phyloP scores from a whole-genome alignment of 1,140 invertebrate species.

The Drosophila parvula region DNA sequence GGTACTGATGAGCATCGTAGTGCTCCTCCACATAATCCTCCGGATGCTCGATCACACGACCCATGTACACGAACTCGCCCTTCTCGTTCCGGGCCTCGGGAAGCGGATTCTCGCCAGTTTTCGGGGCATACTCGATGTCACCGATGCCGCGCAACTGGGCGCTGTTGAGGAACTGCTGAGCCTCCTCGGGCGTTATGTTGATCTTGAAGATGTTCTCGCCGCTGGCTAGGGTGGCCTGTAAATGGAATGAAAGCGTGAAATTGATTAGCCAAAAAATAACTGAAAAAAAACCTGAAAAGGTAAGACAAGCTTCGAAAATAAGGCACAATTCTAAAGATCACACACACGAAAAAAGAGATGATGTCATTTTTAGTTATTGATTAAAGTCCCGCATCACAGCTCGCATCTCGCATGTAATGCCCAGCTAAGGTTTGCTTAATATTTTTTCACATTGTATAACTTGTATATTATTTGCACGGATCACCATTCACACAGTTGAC shows the following conservation, averaged over 20 bases:
- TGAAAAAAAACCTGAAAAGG: neutral
- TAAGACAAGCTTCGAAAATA: neutral
- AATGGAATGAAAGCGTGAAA: constrained; percentile 20
- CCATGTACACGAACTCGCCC: constrained; percentile 86
- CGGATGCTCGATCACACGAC: constrained; percentile 86
- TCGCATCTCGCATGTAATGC: constrained; percentile 36
- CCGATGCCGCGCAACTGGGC: constrained; percentile 72
- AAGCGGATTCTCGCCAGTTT: constrained; percentile 84
- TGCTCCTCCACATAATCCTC: constrained; percentile 88
- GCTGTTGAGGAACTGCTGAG: constrained; percentile 85
- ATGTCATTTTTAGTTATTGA: constrained; percentile 49
- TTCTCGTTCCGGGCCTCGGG: constrained; percentile 84
- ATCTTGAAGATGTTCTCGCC: constrained; percentile 84
- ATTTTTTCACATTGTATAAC: constrained; percentile 48
- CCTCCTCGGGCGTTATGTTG: constrained; percentile 87
- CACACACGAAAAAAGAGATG: constrained; percentile 17
- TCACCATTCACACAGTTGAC: constrained; percentile 37
- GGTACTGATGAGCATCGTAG: constrained; percentile 87
- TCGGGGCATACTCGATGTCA: constrained; percentile 85
- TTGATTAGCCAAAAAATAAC: neutral
- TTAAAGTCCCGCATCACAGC: constrained; percentile 12
- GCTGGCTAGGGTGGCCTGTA: constrained; percentile 58
- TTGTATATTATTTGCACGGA: constrained; percentile 36
- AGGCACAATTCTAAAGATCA: constrained; percentile 22
- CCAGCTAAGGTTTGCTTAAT: constrained; percentile 16